Base-by-base conservation (phyloP, 1,140 invertebrate species). In the Aethina tumida region DNA sequence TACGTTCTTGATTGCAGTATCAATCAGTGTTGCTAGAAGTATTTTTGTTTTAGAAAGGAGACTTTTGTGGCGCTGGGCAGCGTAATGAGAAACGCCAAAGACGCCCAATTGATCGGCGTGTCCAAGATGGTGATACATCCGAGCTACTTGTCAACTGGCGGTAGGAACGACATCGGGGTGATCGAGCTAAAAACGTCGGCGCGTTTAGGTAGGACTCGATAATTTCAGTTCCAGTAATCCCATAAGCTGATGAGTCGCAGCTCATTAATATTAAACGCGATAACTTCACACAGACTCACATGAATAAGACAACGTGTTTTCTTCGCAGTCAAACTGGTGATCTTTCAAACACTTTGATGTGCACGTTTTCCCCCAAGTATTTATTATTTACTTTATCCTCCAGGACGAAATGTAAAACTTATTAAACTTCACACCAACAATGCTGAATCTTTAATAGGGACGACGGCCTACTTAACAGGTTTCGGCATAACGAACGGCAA, bases 401-500 rank as follows among this genome's bases (percentile, higher is more conserved):
- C 30, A 52, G 53, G 49, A 26, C 46, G 44, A 19, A 46, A 48
- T 18, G 49, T 57, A 1, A 53, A 54, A 31, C 13, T 53, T 6
- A 44, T 59, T 12, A 35, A 33, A 21, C 25, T 61, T 13, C 57
- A 59, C 25, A 38, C 21, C 2, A 51, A 57, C 29, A 53, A 51
- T 10, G 43, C 35, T 9, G 57, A 61, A 40, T 30, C 35, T 17
- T 30, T 61, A 7, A 29, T 57, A 7, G 52, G 52, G 3, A 45
- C 45, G 34, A 54, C 41, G 2, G 57, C 47, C 6, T 61, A 46
- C 41, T 28, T 61, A 14, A 61, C 57, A 5, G 59, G 59, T 18
- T 57, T 61, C 38, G 59, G 59, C 5, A 52, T 58, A 18, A 54
- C 53, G n/a, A 53, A 61, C 41, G 59, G 59, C 58, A 47, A 45